phyloP scores from a whole-genome alignment of 2,113 vertebrate genomes.

The Electrona antarctica region DNA sequence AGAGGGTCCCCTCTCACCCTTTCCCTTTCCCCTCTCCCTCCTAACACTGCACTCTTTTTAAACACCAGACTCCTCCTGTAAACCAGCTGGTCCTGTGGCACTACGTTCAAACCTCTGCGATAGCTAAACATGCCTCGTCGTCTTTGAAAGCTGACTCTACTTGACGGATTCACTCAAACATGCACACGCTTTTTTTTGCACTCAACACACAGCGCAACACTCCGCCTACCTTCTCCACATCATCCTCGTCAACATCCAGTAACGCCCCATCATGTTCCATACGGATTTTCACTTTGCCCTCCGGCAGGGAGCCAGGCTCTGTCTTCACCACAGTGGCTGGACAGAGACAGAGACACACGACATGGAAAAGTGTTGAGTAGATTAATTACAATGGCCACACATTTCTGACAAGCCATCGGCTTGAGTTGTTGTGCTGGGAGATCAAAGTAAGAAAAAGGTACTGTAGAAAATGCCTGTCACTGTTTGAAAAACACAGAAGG shows the following conservation, averaged over 20 bases:
- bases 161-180: background rate
- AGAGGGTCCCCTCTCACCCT: background rate
- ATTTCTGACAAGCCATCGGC: background rate
- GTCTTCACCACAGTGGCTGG: slow-evolving; percentile 88
- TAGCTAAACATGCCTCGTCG: background rate
- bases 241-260: slow-evolving; percentile 96
- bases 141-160: background rate
- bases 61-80: background rate
- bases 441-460: background rate
- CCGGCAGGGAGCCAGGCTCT: slow-evolving; percentile 80
- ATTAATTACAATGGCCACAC: background rate
- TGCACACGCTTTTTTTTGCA: no score
- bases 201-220: background rate
- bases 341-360: background rate
- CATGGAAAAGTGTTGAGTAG: background rate
- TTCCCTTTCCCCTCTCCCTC: background rate
- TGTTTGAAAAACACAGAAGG: background rate
- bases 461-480: no score
- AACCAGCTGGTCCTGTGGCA: background rate
- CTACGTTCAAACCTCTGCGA: background rate
- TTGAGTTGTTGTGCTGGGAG: background rate
- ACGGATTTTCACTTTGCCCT: slow-evolving; percentile 92
- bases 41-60: no score
- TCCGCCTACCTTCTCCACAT: slow-evolving; percentile 89
- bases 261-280: slow-evolving; percentile 89